These are phyloP conservation scores for Acipenser ruthenus DNA, from an alignment of 2,797 vertebrate species.

Conservation along the genomic window DNA sequence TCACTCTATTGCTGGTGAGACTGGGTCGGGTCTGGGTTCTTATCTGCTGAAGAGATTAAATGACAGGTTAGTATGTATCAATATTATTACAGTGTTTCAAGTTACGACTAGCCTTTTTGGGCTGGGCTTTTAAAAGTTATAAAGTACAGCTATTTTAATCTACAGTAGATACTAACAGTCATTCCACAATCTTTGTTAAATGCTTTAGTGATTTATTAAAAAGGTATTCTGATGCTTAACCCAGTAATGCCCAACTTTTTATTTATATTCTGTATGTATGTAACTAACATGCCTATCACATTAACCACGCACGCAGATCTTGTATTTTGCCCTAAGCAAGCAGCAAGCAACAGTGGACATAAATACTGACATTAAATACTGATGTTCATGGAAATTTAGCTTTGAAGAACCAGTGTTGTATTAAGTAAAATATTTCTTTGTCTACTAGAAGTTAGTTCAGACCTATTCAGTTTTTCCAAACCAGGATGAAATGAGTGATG, in stretches of 20 bases:
- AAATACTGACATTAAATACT: not conserved
- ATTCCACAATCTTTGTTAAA: too few species aligned
- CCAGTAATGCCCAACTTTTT: too few species aligned
- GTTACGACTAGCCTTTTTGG: not conserved
- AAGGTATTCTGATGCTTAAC: too few species aligned
- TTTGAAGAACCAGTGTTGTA: not conserved
- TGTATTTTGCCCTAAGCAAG: too few species aligned
- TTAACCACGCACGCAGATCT: too few species aligned
- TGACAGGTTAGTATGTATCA: conserved; percentile 69
- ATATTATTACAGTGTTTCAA: not conserved
- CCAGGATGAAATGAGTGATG: conserved; percentile 97
- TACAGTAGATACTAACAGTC: too few species aligned
- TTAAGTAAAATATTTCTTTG: not conserved
- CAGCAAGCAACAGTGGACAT: not conserved
- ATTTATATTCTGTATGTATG: too few species aligned
- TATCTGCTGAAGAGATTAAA: conserved; percentile 91
- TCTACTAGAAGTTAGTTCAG: conserved; percentile 80
- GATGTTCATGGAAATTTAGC: not conserved
- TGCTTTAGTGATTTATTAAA: too few species aligned
- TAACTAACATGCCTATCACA: too few species aligned
- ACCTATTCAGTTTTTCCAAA: conserved; percentile 95
- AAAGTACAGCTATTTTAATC: not conserved
- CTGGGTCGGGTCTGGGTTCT: conserved; percentile 85
- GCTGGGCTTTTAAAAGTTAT: not conserved
- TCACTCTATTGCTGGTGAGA: conserved; percentile 91